These are phyloP conservation scores for Neelides sp. DNA, from an alignment of 1,140 invertebrate genomes.

Conservation along the genomic window DNA sequence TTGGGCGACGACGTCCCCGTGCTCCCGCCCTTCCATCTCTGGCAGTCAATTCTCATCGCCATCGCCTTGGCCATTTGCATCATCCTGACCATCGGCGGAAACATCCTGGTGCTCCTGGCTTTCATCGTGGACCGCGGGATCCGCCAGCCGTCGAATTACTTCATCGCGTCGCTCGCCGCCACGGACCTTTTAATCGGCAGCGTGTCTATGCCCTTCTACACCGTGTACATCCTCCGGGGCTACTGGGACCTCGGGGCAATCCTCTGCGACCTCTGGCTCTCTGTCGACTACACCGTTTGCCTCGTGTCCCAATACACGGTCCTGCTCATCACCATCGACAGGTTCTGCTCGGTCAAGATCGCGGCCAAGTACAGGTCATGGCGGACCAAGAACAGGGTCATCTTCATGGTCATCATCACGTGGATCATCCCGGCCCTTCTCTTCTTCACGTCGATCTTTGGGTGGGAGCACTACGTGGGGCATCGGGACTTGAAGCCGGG, in stretches of 20 bases:
- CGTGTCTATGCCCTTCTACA: conserved; percentile 86
- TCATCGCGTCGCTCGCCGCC: conserved; percentile 94
- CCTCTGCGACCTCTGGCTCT: conserved; percentile 97
- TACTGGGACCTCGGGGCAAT: conserved; percentile 84
- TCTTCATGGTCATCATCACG: conserved; percentile 88
- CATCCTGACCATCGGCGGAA: conserved; percentile 83
- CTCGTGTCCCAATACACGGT: conserved; percentile 98
- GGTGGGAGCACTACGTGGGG: conserved; percentile 94
- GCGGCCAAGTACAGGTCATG: conserved; percentile 93
- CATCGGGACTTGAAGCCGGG: conserved; percentile 71
- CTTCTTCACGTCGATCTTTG: conserved; percentile 97
- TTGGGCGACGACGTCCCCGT: conserved; percentile 34
- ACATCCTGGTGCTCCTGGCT: conserved; percentile 87
- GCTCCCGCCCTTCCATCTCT: conserved; percentile 72
- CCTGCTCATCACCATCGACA: conserved; percentile 92
- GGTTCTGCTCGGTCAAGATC: conserved; percentile 98
- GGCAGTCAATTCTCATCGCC: conserved; percentile 85
- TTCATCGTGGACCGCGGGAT: conserved; percentile 95
- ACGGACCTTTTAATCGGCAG: conserved; percentile 95
- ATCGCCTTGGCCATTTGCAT: conserved; percentile 75
- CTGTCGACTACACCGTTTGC: conserved; percentile 97
- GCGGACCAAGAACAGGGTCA: conserved; percentile 83
- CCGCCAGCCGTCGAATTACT: conserved; percentile 90
- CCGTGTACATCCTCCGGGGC: conserved; percentile 86
- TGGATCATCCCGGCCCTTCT: conserved; percentile 94